Percentiles rank a stretch among this genome's conserved stretches.
Evolutionary conservation across 92 coral and sea anemone species (phyloP).

Genomic region (Actinostola sp.): DNA sequence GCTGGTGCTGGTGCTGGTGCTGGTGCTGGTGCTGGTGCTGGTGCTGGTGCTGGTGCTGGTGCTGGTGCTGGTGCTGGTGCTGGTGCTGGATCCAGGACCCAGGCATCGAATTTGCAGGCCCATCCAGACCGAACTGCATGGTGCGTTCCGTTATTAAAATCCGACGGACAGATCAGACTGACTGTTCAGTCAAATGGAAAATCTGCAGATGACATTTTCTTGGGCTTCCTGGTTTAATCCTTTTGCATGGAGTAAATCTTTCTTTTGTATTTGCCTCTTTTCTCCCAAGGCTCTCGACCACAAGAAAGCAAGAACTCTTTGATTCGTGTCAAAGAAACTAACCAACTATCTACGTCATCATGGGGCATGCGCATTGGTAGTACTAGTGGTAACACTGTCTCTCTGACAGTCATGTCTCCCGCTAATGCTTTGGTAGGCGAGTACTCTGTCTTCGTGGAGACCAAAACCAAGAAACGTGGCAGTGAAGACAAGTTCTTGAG

Average conservation of each 20-base stretch:
- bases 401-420: conserved; percentile 59
- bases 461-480: conserved; percentile 35
- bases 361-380: conserved; percentile 60
- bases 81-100: no score
- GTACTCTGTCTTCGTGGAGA: conserved; percentile 67
- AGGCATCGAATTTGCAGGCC: no score
- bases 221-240: background rate
- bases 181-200: no score
- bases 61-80: no score
- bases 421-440: conserved; percentile 71
- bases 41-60: no score
- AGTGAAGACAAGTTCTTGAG: conserved; percentile 27
- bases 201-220: background rate
- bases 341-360: conserved; percentile 20
- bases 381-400: conserved; percentile 33
- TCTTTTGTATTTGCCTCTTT: background rate
- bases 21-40: no score
- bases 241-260: background rate
- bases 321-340: conserved; percentile 48
- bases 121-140: no score
- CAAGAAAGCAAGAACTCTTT: conserved; percentile 71
- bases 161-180: no score
- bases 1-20: no score
- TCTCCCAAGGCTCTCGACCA: conserved; percentile 60
- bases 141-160: conserved; percentile 22